phyloP scores from a whole-genome alignment of 2,888 invertebrate species.

The Polydrusus cervinus region DNA sequence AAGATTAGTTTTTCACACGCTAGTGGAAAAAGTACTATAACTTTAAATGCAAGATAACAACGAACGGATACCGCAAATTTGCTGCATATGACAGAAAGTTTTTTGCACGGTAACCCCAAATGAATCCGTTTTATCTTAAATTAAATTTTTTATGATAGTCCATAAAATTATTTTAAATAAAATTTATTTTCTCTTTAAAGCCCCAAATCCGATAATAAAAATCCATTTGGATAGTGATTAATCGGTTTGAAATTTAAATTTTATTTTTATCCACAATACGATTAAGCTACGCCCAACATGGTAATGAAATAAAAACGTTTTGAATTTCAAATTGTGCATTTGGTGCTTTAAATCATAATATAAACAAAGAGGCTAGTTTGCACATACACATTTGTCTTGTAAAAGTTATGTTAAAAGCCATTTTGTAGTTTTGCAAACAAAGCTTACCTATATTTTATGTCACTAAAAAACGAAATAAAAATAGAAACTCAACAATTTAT shows the following conservation, averaged over 20 bases:
- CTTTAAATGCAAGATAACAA: too few relatives aligned
- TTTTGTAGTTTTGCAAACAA: background rate
- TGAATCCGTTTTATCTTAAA: background rate
- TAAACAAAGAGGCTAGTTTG: background rate
- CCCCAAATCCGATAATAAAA: conserved; percentile 7
- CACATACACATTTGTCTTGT: background rate
- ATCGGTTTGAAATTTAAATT: conserved; percentile 10
- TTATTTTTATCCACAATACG: conserved; percentile 14
- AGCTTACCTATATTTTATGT: too few relatives aligned
- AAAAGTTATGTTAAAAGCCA: background rate
- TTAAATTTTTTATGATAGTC: background rate
- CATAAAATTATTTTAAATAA: background rate
- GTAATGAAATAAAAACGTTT: conserved; percentile 9
- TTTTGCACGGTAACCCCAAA: background rate
- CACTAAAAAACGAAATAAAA: too few relatives aligned
- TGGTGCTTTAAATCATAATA: background rate
- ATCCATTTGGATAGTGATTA: background rate
- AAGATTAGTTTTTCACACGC: too few relatives aligned
- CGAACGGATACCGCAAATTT: too few relatives aligned
- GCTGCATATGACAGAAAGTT: background rate
- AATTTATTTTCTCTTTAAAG: background rate
- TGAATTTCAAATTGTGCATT: conserved; percentile 4
- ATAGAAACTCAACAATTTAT: too few relatives aligned
- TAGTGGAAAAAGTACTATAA: too few relatives aligned
- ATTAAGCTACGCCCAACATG: background rate